Percentiles rank a stretch among this genome's conserved stretches.
Conservation (phyloP, 2,113 vertebrate genomes). For the Colaptes auratus region DNA sequence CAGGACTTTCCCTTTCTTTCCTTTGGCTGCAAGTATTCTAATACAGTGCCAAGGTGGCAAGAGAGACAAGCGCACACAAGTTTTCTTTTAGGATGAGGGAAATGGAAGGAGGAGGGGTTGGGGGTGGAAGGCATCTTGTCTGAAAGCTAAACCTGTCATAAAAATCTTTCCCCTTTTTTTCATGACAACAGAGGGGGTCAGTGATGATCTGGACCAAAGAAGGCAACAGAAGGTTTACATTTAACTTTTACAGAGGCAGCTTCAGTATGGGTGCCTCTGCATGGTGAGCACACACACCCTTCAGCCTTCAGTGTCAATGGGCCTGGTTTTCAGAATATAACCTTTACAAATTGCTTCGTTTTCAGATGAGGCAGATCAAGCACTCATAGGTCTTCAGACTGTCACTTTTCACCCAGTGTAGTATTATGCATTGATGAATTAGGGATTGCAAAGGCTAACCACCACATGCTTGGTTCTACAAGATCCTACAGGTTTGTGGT, state of each 20-base stretch:
- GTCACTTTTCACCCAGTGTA: fast-evolving
- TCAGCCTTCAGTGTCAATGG: not conserved
- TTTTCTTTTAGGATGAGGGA: not conserved
- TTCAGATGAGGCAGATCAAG: not conserved
- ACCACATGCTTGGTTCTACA: not conserved
- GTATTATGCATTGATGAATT: not conserved
- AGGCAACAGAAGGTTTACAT: not conserved
- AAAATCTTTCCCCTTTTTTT: not conserved
- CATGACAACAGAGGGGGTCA: not conserved
- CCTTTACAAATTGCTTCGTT: not conserved
- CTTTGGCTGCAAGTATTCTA: not conserved
- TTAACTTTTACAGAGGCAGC: not conserved
- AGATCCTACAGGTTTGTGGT: not conserved
- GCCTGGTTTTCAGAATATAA: not conserved
- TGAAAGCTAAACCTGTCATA: not conserved
- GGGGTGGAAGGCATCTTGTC: not conserved
- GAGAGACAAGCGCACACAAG: not conserved
- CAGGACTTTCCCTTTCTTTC: slow-evolving; percentile 4
- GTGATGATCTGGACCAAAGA: not conserved
- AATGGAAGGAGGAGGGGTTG: not conserved
- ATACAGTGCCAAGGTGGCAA: not conserved
- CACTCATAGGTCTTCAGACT: not conserved
- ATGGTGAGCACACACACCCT: fast-evolving
- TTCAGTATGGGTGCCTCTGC: not conserved
- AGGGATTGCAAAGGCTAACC: not conserved